phyloP scores from a whole-genome alignment of 2,797 vertebrate genomes.

The Rhynchonycteris naso region DNA sequence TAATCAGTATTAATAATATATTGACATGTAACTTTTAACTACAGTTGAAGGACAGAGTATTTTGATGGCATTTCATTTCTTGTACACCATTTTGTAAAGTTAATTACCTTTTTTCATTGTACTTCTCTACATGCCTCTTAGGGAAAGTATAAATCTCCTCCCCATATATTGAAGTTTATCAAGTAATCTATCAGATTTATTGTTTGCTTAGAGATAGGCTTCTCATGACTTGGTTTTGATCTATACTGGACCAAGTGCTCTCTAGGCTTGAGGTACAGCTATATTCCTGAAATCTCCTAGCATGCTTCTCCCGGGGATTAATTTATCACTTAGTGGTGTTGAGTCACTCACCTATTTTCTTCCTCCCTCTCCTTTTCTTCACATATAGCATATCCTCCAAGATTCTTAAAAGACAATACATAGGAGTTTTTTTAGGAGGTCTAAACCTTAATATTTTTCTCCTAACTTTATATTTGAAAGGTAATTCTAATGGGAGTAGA shows the following conservation, averaged over 20 bases:
- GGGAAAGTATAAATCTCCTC: not conserved
- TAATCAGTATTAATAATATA: not conserved
- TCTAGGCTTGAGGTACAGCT: not conserved
- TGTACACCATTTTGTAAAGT: not conserved
- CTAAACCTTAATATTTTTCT: not conserved
- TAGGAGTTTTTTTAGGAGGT: not conserved
- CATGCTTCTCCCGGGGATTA: not conserved
- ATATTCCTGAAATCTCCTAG: not conserved
- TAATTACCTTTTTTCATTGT: not conserved
- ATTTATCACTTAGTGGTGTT: not conserved
- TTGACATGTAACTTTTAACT: not conserved
- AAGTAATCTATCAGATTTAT: not conserved
- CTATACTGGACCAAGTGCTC: not conserved
- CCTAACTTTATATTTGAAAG: constrained; percentile 3
- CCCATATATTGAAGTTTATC: not conserved
- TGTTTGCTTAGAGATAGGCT: not conserved
- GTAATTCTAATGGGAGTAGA: not conserved
- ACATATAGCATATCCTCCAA: not conserved
- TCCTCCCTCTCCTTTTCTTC: not conserved
- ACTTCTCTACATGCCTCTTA: not conserved
- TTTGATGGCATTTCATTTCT: not conserved
- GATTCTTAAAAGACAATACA: not conserved
- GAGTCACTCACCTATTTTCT: not conserved
- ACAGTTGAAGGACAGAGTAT: not conserved
- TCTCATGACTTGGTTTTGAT: not conserved